Base-by-base conservation (phyloP, 1,140 invertebrate genomes). In the Hylyphantes graminicola region DNA sequence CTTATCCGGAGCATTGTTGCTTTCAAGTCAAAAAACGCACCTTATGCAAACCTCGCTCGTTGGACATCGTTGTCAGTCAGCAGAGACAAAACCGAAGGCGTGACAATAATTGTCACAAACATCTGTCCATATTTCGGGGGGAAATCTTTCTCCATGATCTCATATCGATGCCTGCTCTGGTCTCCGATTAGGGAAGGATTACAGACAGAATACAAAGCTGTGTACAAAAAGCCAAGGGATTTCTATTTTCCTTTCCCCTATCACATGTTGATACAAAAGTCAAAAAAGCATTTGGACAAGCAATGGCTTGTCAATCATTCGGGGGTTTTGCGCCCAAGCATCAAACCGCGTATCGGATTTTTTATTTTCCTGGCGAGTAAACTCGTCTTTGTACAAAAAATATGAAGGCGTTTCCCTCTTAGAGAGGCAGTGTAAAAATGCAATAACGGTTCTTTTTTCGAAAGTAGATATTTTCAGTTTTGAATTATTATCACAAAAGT, bases 221-320 rank as follows among this genome's bases (percentile, higher is more conserved):
- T 50, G 35, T 50, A 68, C 19, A 68, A 68, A 51, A 68, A n/a
- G 15, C 17, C 15, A 50, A 68, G 48, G 19, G 61, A 13, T 50
- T 15, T 68, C 51, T 67, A 13, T 19, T 12, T 50, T 50, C 65
- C 5, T 64, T 68, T 50, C 75, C 21, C 15, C 54, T 55, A 50
- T 51, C 12, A 55, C 5, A 50, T 57, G 64, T 48, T 65, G 19
- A 67, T 55, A 78, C 63, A 54, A 68, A 67, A 78, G 63, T 67
- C 17, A 21, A 78, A 74, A 74, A 53, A 78, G 63, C 63, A 55
- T 67, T 78, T 78, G 50, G 76, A 78, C 63, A 67, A 78, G 63
- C 63, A 50, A 78, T 78, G 63, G 53, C 76, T 78, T 78, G 76
- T 78, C 76, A 78, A 78, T 78, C 76, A 78, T 17, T 35, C 48